These are phyloP conservation scores for Hetaerina americana DNA, from an alignment of 1,140 invertebrate species.

Conservation along the genomic window DNA sequence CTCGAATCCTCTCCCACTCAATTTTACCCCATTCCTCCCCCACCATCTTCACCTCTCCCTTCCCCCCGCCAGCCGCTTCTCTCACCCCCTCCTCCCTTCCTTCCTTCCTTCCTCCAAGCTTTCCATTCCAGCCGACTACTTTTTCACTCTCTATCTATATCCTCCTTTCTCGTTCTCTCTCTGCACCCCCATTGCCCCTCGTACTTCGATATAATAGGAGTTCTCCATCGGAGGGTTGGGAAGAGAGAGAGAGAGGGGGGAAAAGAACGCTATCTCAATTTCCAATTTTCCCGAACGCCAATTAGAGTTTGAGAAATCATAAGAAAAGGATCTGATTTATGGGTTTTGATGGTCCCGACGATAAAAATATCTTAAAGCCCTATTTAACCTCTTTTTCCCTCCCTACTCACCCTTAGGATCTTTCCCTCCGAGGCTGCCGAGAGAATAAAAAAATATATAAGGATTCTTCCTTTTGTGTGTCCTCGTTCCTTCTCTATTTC, in stretches of 20 bases:
- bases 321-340: background rate
- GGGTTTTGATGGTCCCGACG: background rate
- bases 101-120: too few species aligned
- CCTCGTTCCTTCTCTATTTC: too few species aligned
- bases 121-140: too few species aligned
- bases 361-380: background rate
- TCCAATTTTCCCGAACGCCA: background rate
- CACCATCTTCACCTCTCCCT: too few species aligned
- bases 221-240: background rate
- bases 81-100: too few species aligned
- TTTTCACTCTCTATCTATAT: background rate
- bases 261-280: background rate
- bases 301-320: background rate
- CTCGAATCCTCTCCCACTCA: too few species aligned
- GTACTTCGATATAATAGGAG: background rate
- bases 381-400: background rate
- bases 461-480: too few species aligned
- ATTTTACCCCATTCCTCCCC: too few species aligned
- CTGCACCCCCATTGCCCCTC: background rate
- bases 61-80: too few species aligned
- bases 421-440: background rate
- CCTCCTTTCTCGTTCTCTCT: background rate
- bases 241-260: too few species aligned
- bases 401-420: background rate
- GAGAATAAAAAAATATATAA: too few species aligned